These are phyloP conservation scores for Cyanoramphus novaezelandiae DNA, from an alignment of 2,113 vertebrate species.

Conservation along the genomic window DNA sequence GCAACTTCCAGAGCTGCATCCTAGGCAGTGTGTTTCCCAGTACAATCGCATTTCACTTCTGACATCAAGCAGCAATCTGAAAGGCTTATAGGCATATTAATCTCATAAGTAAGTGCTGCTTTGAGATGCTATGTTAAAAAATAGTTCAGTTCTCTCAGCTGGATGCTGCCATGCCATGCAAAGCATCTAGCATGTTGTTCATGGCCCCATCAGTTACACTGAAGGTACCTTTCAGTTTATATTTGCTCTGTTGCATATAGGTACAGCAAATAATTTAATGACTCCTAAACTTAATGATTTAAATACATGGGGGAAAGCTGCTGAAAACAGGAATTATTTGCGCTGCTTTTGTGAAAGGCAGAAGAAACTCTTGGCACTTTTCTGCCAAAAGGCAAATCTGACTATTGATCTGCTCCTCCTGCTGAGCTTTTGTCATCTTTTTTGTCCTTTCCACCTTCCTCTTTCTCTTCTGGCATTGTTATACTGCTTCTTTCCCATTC, in stretches of 20 bases:
- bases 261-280: not conserved
- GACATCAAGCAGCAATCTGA: not conserved
- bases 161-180: not conserved
- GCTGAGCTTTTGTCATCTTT: not conserved
- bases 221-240: not conserved
- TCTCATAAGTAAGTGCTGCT: not conserved
- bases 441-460: not conserved
- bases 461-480: not conserved
- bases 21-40: not conserved
- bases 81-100: not conserved
- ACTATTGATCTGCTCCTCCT: rapidly evolving
- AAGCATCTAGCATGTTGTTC: not conserved
- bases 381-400: rapidly evolving
- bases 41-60: not conserved
- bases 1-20: not conserved
- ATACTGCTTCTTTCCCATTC: not conserved
- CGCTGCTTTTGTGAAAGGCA: not conserved
- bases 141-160: not conserved
- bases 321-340: not conserved
- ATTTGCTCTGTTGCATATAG: not conserved
- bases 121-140: not conserved
- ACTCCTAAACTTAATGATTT: not conserved
- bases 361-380: not conserved
- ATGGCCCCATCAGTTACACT: not conserved
- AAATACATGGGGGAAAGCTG: not conserved